phyloP scores from a whole-genome alignment of 2,888 invertebrate genomes.

The Yponomeuta evonymella region DNA sequence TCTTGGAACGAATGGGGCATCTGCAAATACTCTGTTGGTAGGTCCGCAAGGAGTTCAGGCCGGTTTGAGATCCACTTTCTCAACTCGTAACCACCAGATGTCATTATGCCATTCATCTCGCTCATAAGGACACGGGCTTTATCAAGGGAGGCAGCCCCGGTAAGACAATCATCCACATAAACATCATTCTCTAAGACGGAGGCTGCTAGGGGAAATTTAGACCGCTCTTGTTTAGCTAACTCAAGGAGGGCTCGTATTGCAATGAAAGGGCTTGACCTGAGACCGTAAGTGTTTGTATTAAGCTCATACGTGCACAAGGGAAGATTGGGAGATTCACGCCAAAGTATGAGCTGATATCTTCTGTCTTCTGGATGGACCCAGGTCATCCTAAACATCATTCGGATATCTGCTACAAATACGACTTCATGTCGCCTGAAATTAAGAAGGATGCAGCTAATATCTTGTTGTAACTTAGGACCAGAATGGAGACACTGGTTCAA shows the following conservation, averaged over 20 bases:
- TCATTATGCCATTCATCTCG: constrained; percentile 8
- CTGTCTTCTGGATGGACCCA: constrained; percentile 14
- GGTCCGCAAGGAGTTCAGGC: not conserved
- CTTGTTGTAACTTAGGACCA: too few relatives aligned
- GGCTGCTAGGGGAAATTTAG: not conserved
- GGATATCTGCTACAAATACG: not conserved
- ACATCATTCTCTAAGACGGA: constrained; percentile 2
- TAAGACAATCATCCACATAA: constrained; percentile 13
- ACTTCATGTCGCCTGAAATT: too few relatives aligned
- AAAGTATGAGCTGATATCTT: constrained; percentile 8
- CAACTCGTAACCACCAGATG: constrained; percentile 13
- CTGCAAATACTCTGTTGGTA: constrained; percentile 2
- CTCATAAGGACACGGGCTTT: not conserved
- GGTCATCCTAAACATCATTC: constrained; percentile 18
- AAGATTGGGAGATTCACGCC: too few relatives aligned
- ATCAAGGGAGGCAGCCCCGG: not conserved
- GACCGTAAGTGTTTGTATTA: too few relatives aligned
- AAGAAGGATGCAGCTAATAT: too few relatives aligned
- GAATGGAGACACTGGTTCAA: too few relatives aligned
- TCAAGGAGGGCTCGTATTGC: constrained; percentile 8
- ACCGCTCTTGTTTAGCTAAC: constrained; percentile 1
- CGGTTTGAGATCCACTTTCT: constrained; percentile 13
- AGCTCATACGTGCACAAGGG: too few relatives aligned
- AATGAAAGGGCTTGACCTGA: not conserved
- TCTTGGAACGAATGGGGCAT: not conserved